Conservation (phyloP, 2,113 vertebrate genomes). For the Eptesicus fuscus region DNA sequence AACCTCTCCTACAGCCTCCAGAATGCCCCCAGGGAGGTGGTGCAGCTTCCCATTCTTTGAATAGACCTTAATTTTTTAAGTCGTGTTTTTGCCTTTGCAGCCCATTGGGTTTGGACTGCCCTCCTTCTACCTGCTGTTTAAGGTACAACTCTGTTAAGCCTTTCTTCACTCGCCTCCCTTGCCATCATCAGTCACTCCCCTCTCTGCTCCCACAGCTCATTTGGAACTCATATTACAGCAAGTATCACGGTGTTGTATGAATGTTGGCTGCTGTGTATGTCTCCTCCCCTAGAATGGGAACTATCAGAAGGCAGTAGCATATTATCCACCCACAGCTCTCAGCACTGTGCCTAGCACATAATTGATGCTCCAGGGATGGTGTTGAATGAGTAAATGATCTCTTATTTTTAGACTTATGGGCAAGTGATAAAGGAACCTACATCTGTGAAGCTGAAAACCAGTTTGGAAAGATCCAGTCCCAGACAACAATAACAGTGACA, state of each 20-base stretch:
- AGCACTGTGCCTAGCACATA: neutral
- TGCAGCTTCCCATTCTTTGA: neutral
- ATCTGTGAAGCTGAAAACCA: conserved; percentile 96
- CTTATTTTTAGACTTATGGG: conserved; percentile 88
- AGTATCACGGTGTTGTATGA: neutral
- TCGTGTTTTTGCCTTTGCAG: neutral
- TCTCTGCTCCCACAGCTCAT: neutral
- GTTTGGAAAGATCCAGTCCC: conserved; percentile 91
- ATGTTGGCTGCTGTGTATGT: neutral
- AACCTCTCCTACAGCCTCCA: neutral
- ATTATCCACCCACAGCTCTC: neutral
- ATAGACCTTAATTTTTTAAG: neutral
- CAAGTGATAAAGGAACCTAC: conserved; percentile 91
- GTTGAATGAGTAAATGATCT: neutral
- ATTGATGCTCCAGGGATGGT: neutral
- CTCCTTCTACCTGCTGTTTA: neutral
- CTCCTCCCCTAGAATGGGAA: neutral
- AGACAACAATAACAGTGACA: conserved; percentile 88
- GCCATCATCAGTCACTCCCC: rapidly evolving
- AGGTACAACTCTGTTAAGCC: neutral
- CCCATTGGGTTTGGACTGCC: neutral
- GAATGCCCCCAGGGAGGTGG: neutral
- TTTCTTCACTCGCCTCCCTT: rapidly evolving
- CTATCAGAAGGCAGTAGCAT: neutral
- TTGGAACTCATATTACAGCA: neutral